Base-by-base conservation (phyloP, 1,140 invertebrate species). In the Rhyzopertha dominica region DNA sequence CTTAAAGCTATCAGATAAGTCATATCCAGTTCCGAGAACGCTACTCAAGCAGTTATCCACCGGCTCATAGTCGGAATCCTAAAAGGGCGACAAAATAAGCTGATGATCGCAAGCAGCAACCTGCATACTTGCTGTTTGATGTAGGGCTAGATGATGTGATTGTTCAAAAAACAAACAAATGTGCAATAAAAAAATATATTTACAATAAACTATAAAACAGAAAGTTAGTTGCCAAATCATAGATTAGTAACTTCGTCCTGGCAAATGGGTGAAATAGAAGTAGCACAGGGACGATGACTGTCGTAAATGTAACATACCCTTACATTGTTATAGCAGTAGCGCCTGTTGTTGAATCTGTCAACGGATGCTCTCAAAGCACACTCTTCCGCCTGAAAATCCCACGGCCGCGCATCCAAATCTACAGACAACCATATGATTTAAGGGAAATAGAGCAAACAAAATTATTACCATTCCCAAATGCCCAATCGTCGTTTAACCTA, bases 381-480 rank as follows among this genome's bases (percentile, higher is more conserved):
- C 68, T 99, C 96, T 70, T 99, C 95, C 18, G 88, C 91, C 75
- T 99, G 96, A 65, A 98, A 99, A 70, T 99, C 95, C 92, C 93
- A 98, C 3, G 95, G 95, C 53, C 92, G 77, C 4, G 93, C 92
- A 75, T 98, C 95, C 53, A 98, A 79, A 76, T 99, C 91, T 85
- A 56, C 19, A 66, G 56, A 41, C 46, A 41, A 24, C 39, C 19
- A 43, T 34, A 37, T 26, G 38, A 30, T 37, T 31, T 26, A 42
- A 35, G 40, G 36, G 19, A 47, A 40, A 20, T 37, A 44, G 16
- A 47, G 29, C 56, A 44, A 26, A 42, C 39, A 49, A 39, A 7
- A 43, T 43, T 19, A 38, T 66, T 71, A 85, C 82, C 86, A 76
- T 99, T 99, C 23, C 95, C 96, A 78, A 91, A 99, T 9, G 96